phyloP scores from a whole-genome alignment of 2,113 vertebrate genomes.

The Pachycephala philippinensis region DNA sequence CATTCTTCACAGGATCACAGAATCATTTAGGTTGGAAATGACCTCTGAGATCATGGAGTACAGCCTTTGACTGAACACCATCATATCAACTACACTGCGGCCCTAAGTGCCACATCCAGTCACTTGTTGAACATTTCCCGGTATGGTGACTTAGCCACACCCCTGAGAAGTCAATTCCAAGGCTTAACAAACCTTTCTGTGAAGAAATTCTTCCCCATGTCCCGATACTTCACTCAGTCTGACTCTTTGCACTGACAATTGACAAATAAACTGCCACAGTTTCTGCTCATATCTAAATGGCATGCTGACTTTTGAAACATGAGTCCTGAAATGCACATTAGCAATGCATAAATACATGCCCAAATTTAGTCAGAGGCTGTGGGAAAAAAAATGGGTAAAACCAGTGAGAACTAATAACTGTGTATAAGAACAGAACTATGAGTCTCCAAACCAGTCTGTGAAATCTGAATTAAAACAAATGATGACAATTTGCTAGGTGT shows the following conservation, averaged over 20 bases:
- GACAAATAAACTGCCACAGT: background rate
- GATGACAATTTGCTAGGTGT: background rate
- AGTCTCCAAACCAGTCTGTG: background rate
- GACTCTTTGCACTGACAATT: background rate
- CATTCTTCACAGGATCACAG: background rate
- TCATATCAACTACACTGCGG: background rate
- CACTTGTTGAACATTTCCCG: background rate
- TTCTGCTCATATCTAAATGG: background rate
- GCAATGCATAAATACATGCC: background rate
- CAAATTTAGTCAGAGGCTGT: background rate
- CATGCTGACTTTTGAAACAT: background rate
- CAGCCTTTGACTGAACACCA: background rate
- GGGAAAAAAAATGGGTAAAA: background rate
- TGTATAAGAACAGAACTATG: background rate
- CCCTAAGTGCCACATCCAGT: background rate
- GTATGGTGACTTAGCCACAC: background rate
- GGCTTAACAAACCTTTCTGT: background rate
- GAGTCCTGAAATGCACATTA: background rate
- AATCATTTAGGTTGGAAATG: background rate
- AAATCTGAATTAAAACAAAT: background rate
- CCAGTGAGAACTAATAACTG: background rate
- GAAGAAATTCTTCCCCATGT: background rate
- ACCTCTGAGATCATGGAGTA: background rate
- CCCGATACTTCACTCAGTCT: background rate
- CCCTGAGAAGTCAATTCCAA: background rate